These are phyloP conservation scores for Pitangus sulphuratus DNA, from an alignment of 2,797 vertebrate genomes.

Conservation along the genomic window DNA sequence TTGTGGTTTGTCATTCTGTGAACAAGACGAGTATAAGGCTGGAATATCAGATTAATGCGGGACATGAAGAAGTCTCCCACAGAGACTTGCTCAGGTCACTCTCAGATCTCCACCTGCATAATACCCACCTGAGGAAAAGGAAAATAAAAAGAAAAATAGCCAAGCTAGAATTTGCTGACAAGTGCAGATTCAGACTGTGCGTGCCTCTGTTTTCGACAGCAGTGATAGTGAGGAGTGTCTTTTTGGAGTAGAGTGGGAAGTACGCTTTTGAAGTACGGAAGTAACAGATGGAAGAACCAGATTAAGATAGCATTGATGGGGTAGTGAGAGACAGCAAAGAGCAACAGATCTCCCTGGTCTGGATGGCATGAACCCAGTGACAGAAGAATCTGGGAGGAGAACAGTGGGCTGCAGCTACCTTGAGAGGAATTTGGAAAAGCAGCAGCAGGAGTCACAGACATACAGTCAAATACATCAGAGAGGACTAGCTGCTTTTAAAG, in stretches of 20 bases:
- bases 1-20: neutral
- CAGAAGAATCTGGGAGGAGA: neutral
- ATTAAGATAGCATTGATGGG: neutral
- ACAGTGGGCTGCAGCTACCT: neutral
- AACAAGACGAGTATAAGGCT: neutral
- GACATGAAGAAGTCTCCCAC: neutral
- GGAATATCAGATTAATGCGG: neutral
- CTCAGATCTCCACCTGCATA: neutral
- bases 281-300: neutral
- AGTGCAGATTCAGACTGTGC: neutral
- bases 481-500: neutral
- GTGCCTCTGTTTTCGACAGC: neutral
- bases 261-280: neutral
- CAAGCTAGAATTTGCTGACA: neutral
- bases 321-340: neutral
- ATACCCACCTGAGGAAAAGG: neutral
- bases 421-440: neutral
- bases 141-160: neutral
- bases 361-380: neutral
- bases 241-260: neutral
- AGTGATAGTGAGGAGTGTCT: neutral
- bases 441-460: neutral
- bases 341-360: neutral
- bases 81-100: neutral
- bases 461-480: fast-evolving